phyloP scores from a whole-genome alignment of 2,113 vertebrate species.

The Pimephales promelas region DNA sequence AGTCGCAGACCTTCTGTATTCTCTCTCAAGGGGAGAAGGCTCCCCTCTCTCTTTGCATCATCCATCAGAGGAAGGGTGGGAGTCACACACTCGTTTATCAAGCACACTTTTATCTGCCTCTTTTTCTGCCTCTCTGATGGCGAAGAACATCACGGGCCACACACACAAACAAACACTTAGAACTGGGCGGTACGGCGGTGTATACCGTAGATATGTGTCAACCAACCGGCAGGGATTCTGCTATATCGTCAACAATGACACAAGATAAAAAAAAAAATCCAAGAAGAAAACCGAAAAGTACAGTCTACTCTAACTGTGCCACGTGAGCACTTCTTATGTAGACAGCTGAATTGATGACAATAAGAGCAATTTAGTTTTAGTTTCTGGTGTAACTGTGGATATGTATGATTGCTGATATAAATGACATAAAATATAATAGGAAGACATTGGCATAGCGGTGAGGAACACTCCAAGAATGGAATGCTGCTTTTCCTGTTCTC shows the following conservation, averaged over 20 bases:
- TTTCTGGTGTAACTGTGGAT: neutral
- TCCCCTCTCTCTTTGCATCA: constrained; percentile 43
- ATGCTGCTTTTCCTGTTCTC: constrained; percentile 7
- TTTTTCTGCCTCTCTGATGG: constrained; percentile 20
- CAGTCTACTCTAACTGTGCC: neutral
- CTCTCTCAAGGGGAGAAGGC: constrained; percentile 13
- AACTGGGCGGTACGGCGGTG: neutral
- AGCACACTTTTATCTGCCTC: constrained; percentile 31
- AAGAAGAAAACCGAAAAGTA: neutral
- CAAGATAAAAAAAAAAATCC: neutral
- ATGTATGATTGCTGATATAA: neutral
- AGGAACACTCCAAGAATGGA: neutral
- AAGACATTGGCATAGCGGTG: neutral
- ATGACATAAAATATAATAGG: neutral
- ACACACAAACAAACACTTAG: constrained; percentile 29
- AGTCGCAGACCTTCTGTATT: constrained; percentile 8
- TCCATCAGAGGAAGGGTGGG: constrained; percentile 47
- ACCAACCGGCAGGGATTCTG: neutral
- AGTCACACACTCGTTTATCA: constrained; percentile 48
- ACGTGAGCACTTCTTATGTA: neutral
- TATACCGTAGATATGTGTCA: neutral
- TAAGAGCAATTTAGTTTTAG: neutral
- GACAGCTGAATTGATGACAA: neutral
- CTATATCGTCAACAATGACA: neutral
- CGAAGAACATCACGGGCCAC: constrained; percentile 26